Conservation (phyloP, 2,797 vertebrate genomes). For the Dendrocincla tyrannina region DNA sequence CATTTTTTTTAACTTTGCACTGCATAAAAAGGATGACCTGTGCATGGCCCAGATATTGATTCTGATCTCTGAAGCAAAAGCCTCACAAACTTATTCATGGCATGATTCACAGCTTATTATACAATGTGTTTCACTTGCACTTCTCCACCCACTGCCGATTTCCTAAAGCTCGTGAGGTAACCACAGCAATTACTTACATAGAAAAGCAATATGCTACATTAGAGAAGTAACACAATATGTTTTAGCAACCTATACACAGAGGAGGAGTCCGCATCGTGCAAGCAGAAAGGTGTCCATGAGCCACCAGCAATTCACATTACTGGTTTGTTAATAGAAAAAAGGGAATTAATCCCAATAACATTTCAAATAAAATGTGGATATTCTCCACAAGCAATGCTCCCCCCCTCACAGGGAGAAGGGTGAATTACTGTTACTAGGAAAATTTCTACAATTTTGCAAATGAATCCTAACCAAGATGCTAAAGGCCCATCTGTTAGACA, state of each 20-base stretch:
- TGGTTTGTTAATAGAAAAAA: not conserved
- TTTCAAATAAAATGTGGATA: not conserved
- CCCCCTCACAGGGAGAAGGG: not conserved
- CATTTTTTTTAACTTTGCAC: not conserved
- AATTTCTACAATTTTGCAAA: not conserved
- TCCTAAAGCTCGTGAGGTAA: slow-evolving; percentile 28
- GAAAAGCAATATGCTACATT: not conserved
- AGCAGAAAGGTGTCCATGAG: not conserved
- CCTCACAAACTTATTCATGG: not conserved
- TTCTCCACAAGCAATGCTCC: not conserved
- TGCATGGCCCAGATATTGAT: not conserved
- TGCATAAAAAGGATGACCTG: slow-evolving; percentile 2
- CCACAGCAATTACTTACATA: not conserved
- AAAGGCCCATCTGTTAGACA: not conserved
- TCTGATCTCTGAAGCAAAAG: not conserved
- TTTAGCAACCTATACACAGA: not conserved
- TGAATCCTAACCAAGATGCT: not conserved
- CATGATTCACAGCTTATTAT: slow-evolving; percentile 31
- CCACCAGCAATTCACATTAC: not conserved
- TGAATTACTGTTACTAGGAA: not conserved
- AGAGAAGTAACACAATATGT: not conserved
- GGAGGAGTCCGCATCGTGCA: not conserved
- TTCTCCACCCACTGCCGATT: slow-evolving; percentile 29
- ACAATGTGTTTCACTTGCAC: not conserved
- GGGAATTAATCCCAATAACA: not conserved